Evolutionary conservation across 2,888 invertebrate species (phyloP).

Genomic region (Slavum lentiscoides): DNA sequence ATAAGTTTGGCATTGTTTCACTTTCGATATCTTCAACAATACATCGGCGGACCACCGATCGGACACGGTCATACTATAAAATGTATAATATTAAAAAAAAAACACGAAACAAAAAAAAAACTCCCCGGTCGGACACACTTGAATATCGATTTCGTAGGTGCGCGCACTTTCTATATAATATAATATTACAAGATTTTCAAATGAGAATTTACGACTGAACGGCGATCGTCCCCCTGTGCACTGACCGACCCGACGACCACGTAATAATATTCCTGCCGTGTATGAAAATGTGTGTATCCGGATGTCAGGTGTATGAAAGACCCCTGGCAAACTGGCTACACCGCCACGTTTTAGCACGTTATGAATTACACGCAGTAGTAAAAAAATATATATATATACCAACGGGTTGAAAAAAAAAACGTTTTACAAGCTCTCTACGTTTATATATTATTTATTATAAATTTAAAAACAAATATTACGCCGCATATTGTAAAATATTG

Average conservation of each 20-base stretch:
- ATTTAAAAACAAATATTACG: too few species aligned
- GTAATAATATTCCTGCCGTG: neutral
- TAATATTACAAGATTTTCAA: conserved; percentile 5
- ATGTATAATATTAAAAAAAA: neutral
- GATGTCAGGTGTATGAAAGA: neutral
- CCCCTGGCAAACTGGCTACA: too few species aligned
- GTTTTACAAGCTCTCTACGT: too few species aligned
- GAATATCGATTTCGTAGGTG: conserved; percentile 20
- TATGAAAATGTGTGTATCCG: neutral
- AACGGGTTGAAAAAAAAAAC: too few species aligned
- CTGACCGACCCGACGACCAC: conserved; percentile 9
- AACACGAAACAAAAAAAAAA: neutral
- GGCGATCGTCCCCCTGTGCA: conserved; percentile 7
- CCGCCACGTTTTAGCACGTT: too few species aligned
- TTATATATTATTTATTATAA: too few species aligned
- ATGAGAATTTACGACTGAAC: conserved; percentile 30
- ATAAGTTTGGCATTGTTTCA: conserved; percentile 1
- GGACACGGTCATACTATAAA: neutral
- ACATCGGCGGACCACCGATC: neutral
- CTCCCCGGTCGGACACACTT: neutral
- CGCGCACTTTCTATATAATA: conserved; percentile 41
- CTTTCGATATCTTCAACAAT: neutral
- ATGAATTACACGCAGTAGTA: too few species aligned
- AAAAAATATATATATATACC: too few species aligned
- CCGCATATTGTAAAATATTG: too few species aligned